These are phyloP conservation scores for Agrilus cyanescens DNA, from an alignment of 2,888 invertebrate genomes.

Conservation along the genomic window DNA sequence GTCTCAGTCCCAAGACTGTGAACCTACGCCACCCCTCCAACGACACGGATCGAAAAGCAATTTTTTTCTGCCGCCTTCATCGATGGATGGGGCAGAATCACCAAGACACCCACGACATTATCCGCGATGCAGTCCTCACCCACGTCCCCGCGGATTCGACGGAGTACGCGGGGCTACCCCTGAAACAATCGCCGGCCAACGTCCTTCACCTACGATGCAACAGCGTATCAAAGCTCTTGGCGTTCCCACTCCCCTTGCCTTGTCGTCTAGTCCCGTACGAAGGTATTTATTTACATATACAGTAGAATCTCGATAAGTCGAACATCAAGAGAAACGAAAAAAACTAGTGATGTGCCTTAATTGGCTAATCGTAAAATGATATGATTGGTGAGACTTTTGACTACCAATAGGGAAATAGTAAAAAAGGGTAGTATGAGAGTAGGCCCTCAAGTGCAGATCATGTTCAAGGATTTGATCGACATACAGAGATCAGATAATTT, in stretches of 20 bases:
- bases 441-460: too few relatives aligned
- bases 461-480: too few relatives aligned
- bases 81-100: conserved; percentile 35
- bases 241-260: conserved; percentile 76
- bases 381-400: too few relatives aligned
- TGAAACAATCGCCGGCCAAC: conserved; percentile 35
- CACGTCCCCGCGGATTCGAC: conserved; percentile 56
- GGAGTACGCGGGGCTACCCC: conserved; percentile 38
- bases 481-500: too few relatives aligned
- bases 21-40: conserved; percentile 78
- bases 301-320: too few relatives aligned
- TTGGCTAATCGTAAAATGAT: too few relatives aligned
- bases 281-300: conserved; percentile 45
- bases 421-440: too few relatives aligned
- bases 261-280: conserved; percentile 70
- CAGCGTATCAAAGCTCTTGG: conserved; percentile 83
- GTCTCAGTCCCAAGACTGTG: conserved; percentile 85
- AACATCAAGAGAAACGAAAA: too few relatives aligned
- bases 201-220: conserved; percentile 76
- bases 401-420: too few relatives aligned
- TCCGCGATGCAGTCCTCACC: conserved; percentile 69
- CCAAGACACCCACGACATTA: conserved; percentile 44
- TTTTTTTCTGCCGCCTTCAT: conserved; percentile 69
- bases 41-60: conserved; percentile 78
- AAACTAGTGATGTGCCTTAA: too few relatives aligned